Evolutionary conservation across 2,113 vertebrate species (phyloP), one percentile per base, ranked within the genome.

Genomic region (Tachysurus vachellii): DNA sequence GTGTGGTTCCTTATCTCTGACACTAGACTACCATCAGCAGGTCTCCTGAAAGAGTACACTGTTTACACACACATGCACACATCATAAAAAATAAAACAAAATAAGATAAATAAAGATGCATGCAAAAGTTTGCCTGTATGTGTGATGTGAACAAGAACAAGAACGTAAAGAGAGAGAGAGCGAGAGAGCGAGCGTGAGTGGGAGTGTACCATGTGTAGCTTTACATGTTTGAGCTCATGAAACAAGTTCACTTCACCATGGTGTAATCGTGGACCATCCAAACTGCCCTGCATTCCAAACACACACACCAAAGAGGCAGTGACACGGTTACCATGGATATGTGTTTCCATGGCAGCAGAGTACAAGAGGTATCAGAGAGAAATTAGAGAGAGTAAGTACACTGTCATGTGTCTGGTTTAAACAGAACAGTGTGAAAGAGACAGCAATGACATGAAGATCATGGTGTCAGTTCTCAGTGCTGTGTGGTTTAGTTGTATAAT

Each of bases 271-370:
- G 31, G 68, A 59, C 36, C 50, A 31, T 3, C 23, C 56, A 56
- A 4, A 80, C 53, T 4, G 7, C 53, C 7, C n/a, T 57, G 50
- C n/a, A 31, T n/a, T 79, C 47, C 47, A 50, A 50, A 17, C 53
- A 56, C 17, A 10, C 50, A 19, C 84, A 28, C 26, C 5, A 47
- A 61, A 62, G 73, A 50, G 61, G 62, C 28, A 61, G 50, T 26
- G 64, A 42, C n/a, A 73, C 13, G 4, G 75, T 86, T 56, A 42
- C 61, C 61, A 80, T 80, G 21, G 76, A 54, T 66, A 50, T 42
- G 3, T 1, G 31, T 70, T 86, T 64, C 85, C 76, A 86, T 80
- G 76, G 76, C 21, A 86, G 76, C 76, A 36, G 76, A 13, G 47
- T 50, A n/a, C n/a, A 13, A 80, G 47, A 80, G 14, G 47, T 56